Percentiles rank a stretch among this genome's conserved stretches.
Evolutionary conservation across 2,113 vertebrate species (phyloP).

Genomic region (Microtus montanus): DNA sequence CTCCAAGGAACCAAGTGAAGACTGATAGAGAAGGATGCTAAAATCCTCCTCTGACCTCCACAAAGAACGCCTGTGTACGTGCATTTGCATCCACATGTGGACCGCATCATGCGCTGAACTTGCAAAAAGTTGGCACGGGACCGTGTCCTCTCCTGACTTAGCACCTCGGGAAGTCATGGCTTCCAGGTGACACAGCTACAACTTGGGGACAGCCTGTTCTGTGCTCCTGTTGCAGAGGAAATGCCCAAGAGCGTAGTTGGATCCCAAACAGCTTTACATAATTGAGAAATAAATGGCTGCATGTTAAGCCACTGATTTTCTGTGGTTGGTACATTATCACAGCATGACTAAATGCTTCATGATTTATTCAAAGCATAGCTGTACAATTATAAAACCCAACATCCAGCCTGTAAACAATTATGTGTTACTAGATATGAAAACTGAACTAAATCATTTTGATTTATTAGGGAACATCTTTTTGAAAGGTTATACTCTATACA

Average conservation of each 20-base stretch:
- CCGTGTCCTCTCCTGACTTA: neutral
- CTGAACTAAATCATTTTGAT: constrained; percentile 9
- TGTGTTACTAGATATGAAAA: neutral
- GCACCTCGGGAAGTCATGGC: neutral
- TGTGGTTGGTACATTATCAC: neutral
- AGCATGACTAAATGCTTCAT: neutral
- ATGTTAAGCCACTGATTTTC: neutral
- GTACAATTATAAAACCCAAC: constrained; percentile 11
- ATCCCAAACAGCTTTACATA: neutral
- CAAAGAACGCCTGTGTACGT: neutral
- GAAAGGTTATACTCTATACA: neutral
- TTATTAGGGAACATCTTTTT: neutral
- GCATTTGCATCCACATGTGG: too few relatives aligned
- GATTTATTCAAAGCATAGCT: constrained; percentile 25
- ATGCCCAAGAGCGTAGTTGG: neutral
- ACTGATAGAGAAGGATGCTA: neutral
- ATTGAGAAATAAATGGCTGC: constrained; percentile 12
- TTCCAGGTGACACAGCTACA: neutral
- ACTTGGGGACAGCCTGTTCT: neutral
- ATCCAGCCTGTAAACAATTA: neutral
- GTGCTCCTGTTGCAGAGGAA: neutral
- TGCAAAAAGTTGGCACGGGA: accelerated
- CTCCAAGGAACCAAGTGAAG: neutral
- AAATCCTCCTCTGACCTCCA: neutral
- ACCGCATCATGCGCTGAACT: neutral